Evolutionary conservation across 2,888 invertebrate genomes (phyloP).

Genomic region (Drosophila emarginata): DNA sequence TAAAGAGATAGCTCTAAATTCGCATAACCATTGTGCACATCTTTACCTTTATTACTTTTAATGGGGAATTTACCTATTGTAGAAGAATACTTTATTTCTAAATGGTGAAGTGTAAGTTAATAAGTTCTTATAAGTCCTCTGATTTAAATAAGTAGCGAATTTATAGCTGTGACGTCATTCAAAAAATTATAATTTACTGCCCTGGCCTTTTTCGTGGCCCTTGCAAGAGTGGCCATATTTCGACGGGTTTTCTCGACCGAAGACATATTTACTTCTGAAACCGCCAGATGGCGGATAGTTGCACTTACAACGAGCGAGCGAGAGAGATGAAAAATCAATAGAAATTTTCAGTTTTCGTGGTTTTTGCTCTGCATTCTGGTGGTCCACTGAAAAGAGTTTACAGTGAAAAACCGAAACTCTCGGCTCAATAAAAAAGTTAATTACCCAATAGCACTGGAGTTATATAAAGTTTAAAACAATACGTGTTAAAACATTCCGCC

Average conservation of each 20-base stretch:
- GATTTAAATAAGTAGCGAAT: not conserved
- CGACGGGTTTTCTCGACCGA: not conserved
- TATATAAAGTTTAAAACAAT: slow-evolving; percentile 51
- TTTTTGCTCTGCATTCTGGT: slow-evolving; percentile 62
- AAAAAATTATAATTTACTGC: not conserved
- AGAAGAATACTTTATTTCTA: too few species aligned
- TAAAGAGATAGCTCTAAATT: not conserved
- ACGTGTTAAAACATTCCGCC: slow-evolving; percentile 58
- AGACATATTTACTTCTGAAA: slow-evolving; percentile 12
- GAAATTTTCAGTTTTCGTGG: slow-evolving; percentile 78
- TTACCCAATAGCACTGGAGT: slow-evolving; percentile 40
- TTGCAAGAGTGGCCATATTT: slow-evolving; percentile 1
- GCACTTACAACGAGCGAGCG: slow-evolving; percentile 53
- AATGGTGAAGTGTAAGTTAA: too few species aligned
- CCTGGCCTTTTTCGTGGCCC: not conserved
- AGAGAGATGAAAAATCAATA: slow-evolving; percentile 81
- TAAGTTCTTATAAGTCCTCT: too few species aligned
- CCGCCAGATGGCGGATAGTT: slow-evolving; percentile 46
- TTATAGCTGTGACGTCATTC: not conserved
- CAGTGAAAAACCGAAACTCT: slow-evolving; percentile 34
- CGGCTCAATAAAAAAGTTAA: slow-evolving; percentile 25
- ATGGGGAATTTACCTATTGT: not conserved
- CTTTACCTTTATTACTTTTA: slow-evolving; percentile 12
- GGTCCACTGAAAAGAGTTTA: slow-evolving; percentile 56
- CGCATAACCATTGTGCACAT: too few species aligned